A percentile compares a stretch with the other conserved stretches of the same genome.
These are phyloP conservation scores for Xenopus petersii DNA, from an alignment of 2,797 vertebrate genomes.

Conservation along the genomic window DNA sequence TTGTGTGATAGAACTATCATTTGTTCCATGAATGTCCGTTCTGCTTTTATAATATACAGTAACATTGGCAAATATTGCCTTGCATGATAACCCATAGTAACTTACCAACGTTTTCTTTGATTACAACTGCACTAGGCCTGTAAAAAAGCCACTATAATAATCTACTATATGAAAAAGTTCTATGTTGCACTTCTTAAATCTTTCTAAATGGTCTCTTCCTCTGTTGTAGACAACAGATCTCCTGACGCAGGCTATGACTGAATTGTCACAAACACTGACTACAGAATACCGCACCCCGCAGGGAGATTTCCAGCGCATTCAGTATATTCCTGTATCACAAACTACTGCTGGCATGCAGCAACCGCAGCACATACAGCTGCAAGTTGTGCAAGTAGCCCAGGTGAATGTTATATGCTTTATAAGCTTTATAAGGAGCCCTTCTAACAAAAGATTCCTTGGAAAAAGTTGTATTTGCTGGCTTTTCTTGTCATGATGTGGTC, in stretches of 20 bases:
- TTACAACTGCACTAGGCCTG: too few species aligned
- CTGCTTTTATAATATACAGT: too few species aligned
- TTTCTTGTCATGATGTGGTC: too few species aligned
- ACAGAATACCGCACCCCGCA: conserved; percentile 89
- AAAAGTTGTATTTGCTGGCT: too few species aligned
- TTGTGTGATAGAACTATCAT: too few species aligned
- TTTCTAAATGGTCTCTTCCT: background rate
- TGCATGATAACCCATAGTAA: too few species aligned
- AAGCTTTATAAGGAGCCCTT: background rate
- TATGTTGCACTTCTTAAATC: background rate
- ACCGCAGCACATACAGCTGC: conserved; percentile 92
- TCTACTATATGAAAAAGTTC: too few species aligned
- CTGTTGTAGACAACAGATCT: conserved; percentile 86
- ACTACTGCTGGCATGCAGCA: conserved; percentile 78
- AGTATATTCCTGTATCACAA: conserved; percentile 94
- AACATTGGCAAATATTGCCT: too few species aligned
- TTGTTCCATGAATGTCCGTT: too few species aligned
- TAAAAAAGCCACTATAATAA: too few species aligned
- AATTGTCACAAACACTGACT: conserved; percentile 92
- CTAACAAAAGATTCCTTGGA: too few species aligned
- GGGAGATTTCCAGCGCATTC: conserved; percentile 93
- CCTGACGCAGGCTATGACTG: conserved; percentile 96
- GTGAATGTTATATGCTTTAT: conserved; percentile 56
- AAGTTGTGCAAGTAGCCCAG: conserved; percentile 94
- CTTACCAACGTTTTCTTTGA: too few species aligned